phyloP scores from a whole-genome alignment of 1,140 invertebrate genomes.

The Bicyclus anynana region DNA sequence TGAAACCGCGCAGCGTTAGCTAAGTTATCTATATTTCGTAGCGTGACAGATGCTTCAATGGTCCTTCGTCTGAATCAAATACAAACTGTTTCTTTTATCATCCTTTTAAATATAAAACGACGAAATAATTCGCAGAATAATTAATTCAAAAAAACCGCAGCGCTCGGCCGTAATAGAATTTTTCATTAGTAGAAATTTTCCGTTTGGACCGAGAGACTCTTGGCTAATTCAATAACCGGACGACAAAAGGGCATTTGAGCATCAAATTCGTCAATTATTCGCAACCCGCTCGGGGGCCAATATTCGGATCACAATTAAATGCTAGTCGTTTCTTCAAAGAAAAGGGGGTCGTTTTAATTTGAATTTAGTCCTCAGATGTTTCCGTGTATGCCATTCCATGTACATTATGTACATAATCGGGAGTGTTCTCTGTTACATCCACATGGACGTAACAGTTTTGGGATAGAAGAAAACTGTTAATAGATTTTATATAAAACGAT shows the following conservation, averaged over 20 bases:
- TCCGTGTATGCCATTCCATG: neutral
- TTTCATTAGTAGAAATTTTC: conserved; percentile 51
- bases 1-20: too few relatives aligned
- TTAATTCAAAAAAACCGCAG: conserved; percentile 37
- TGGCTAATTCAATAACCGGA: conserved; percentile 51
- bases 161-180: conserved; percentile 36
- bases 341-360: conserved; percentile 64
- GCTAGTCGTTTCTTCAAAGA: conserved; percentile 54
- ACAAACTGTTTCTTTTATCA: neutral
- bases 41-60: too few relatives aligned
- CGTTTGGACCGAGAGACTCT: conserved; percentile 36
- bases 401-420: too few relatives aligned
- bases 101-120: neutral
- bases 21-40: too few relatives aligned
- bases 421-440: too few relatives aligned
- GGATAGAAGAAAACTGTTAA: too few relatives aligned
- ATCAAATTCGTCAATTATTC: conserved; percentile 57
- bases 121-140: neutral
- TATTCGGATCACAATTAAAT: conserved; percentile 63
- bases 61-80: too few relatives aligned
- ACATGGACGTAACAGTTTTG: too few relatives aligned
- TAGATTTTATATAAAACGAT: too few relatives aligned
- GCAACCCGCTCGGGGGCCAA: conserved; percentile 50
- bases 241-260: conserved; percentile 51
- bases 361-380: conserved; percentile 48